Evolutionary conservation across 2,888 invertebrate genomes (phyloP), one percentile per base, ranked within the genome.

Genomic region (Myopa tessellatipennis): DNA sequence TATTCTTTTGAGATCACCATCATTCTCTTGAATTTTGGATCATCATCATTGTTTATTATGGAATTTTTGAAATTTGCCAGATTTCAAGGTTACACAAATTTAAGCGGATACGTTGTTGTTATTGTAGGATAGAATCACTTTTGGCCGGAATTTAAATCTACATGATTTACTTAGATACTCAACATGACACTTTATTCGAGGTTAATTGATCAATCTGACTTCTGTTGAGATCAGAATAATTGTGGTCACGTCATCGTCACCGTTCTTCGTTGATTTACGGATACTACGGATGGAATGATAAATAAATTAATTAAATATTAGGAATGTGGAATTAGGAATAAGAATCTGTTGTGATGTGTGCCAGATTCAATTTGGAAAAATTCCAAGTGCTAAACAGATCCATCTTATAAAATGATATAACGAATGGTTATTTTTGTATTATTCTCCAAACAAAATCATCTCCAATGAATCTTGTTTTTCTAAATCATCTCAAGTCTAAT

Each of bases 181-280:
- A 6, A 55, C 10, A 55, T 45, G 45, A 45, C 45, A 45, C 45
- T 45, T 45, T 1, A n/a, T n/a, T 50, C 10, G 55, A 55, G 55
- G 55, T 55, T 55, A 55, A 55, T 55, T 55, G 55, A 55, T 61
- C 8, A 61, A 61, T 61, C 61, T 61, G 61, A 61, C 10, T 61
- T 34, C 34, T 61, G 61, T n/a, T 61, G 61, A 61, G 61, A 61
- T 61, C 61, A 61, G 61, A 18, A 34, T 18, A 18, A 34, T 36
- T 26, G 3, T 10, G 6, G 8, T 61, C 36, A 26, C 36, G 8
- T 38, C 34, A 65, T 65, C 36, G 34, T 14, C 34, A 14, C 45
- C 10, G 45, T 16, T 55, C 16, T 55, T 55, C 55, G n/a, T 1
- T 50, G 50, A 50, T 26, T 26, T 26, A 45, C 45, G 45, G 45